Evolutionary conservation across 2,888 invertebrate species (phyloP).

Genomic region (Drosophila nigricruria): DNA sequence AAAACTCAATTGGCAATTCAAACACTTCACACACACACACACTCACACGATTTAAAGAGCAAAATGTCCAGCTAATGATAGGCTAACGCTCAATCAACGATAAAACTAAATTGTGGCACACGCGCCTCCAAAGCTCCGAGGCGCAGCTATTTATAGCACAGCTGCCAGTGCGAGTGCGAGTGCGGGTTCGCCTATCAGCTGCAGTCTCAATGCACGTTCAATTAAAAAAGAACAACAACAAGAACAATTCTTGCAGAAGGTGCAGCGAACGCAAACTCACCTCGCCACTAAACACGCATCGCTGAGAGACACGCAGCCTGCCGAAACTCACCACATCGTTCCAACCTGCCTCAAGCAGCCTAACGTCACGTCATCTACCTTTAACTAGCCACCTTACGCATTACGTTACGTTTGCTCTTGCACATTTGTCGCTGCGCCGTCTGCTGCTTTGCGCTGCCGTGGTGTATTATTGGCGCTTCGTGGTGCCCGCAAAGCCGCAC

Average conservation of each 20-base stretch:
- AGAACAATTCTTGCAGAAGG: constrained; percentile 51
- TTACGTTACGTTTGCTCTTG: constrained; percentile 23
- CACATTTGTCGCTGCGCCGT: constrained; percentile 31
- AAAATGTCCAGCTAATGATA: constrained; percentile 75
- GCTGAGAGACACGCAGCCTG: constrained; percentile 26
- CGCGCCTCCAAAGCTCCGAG: constrained; percentile 57
- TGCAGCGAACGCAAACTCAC: constrained; percentile 65
- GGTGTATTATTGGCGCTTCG: constrained; percentile 36
- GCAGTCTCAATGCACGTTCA: constrained; percentile 61
- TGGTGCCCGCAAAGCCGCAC: constrained; percentile 49
- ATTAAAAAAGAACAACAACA: constrained; percentile 42
- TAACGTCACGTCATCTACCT: constrained; percentile 52
- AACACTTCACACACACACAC: constrained; percentile 31
- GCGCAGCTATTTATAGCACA: constrained; percentile 64
- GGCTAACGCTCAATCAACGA: constrained; percentile 79
- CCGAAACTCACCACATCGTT: constrained; percentile 50
- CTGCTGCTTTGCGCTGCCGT: constrained; percentile 11
- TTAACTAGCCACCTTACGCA: constrained; percentile 45
- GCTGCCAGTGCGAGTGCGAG: constrained; percentile 37
- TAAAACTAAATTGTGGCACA: constrained; percentile 79
- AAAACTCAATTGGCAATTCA: constrained; percentile 38
- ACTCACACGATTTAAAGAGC: constrained; percentile 40
- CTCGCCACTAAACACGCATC: constrained; percentile 53
- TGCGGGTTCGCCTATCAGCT: constrained; percentile 54
- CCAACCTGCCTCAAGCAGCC: constrained; percentile 67